These are phyloP conservation scores for Lithobates sylvaticus DNA, from an alignment of 2,797 vertebrate species.

Conservation along the genomic window DNA sequence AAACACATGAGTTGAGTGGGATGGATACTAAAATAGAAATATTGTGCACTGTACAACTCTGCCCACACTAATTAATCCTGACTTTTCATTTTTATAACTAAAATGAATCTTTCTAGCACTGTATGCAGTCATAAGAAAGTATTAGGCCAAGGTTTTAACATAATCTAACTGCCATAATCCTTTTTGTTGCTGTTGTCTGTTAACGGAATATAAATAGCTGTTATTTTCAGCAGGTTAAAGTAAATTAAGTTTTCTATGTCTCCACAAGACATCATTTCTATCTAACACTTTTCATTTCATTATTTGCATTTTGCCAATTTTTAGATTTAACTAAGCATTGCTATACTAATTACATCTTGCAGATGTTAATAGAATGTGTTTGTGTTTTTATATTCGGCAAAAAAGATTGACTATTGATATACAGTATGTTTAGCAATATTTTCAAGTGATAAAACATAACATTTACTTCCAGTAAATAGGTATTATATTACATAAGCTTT, in stretches of 20 bases:
- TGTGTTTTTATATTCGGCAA: no score
- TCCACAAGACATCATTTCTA: slow-evolving; percentile 19
- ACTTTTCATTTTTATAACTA: slow-evolving; percentile 43
- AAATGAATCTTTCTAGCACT: slow-evolving; percentile 7
- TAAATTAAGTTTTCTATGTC: slow-evolving; percentile 29
- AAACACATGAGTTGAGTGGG: background rate
- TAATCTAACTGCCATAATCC: slow-evolving; percentile 47
- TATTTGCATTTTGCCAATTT: slow-evolving; percentile 1
- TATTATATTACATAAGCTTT: no score
- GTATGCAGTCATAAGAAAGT: slow-evolving; percentile 12
- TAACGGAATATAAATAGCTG: slow-evolving; percentile 23
- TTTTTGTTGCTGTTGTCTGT: slow-evolving; percentile 25
- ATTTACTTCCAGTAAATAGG: no score
- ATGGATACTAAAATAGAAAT: background rate
- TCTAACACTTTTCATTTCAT: slow-evolving; percentile 4
- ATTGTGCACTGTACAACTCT: background rate
- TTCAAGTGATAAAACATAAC: no score
- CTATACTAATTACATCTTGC: slow-evolving; percentile 22
- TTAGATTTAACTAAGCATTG: background rate
- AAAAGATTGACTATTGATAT: no score
- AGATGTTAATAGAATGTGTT: no score
- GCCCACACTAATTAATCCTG: slow-evolving; percentile 39
- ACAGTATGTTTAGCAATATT: no score
- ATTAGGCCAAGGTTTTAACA: slow-evolving; percentile 25
- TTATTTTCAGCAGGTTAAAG: slow-evolving; percentile 16